A percentile compares a stretch with the other conserved stretches of the same genome.
phyloP scores from a whole-genome alignment of 2,888 invertebrate species.

The Periphyllus acericola region DNA sequence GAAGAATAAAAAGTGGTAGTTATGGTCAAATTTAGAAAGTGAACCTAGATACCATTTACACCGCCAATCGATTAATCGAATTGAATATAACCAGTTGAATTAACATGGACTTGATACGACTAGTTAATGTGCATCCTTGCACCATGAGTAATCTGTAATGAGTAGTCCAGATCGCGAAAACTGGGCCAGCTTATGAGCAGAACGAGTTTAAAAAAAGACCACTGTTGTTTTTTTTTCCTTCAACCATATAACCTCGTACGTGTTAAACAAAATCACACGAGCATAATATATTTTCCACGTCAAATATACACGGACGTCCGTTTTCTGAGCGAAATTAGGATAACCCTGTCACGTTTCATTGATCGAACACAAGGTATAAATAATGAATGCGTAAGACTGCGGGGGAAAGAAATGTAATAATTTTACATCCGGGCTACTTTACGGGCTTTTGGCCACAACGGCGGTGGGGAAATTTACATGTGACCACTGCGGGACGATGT shows the following conservation, averaged over 20 bases:
- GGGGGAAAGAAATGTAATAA: not conserved
- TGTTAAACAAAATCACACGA: conserved; percentile 28
- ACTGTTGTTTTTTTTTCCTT: conserved; percentile 46
- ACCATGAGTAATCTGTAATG: conserved; percentile 54
- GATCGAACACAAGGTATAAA: not conserved
- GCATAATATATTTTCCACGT: conserved; percentile 20
- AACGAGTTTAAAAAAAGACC: conserved; percentile 35
- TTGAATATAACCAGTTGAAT: conserved; percentile 48
- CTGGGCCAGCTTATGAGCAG: conserved; percentile 32
- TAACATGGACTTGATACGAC: conserved; percentile 34
- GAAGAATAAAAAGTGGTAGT: not conserved
- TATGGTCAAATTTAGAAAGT: conserved; percentile 51
- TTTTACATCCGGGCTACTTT: conserved; percentile 38
- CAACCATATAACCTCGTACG: conserved; percentile 8
- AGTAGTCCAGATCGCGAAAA: conserved; percentile 26
- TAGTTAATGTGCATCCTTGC: conserved; percentile 47
- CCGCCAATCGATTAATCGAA: conserved; percentile 47
- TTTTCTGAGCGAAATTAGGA: conserved; percentile 30
- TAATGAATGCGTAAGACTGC: not conserved
- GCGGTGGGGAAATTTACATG: not conserved
- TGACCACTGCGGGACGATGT: not conserved
- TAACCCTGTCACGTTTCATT: conserved; percentile 41
- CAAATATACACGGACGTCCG: conserved; percentile 37
- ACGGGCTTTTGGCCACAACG: not conserved
- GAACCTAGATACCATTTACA: conserved; percentile 35